Evolutionary conservation across 2,797 vertebrate species (phyloP).

Genomic region (Gobionotothen gibberifrons): DNA sequence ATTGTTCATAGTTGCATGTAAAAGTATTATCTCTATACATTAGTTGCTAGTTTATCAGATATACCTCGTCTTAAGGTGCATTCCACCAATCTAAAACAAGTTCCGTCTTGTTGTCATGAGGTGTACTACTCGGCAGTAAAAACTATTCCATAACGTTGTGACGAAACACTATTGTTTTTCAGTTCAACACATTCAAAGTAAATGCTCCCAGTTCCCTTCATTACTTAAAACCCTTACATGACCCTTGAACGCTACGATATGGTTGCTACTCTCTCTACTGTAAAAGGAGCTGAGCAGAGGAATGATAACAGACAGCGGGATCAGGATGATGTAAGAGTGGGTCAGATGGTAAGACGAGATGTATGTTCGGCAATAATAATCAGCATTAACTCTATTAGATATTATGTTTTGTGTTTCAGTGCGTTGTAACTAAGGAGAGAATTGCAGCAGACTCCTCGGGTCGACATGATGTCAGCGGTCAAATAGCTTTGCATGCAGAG

Average conservation of each 20-base stretch:
- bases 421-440: slow-evolving; percentile 25
- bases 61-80: no score
- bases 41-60: background rate
- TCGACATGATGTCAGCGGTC: slow-evolving; percentile 39
- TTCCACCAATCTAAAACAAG: no score
- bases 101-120: no score
- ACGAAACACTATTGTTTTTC: background rate
- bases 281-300: slow-evolving; percentile 28
- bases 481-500: slow-evolving; percentile 38
- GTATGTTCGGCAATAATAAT: slow-evolving; percentile 31
- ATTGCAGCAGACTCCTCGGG: slow-evolving; percentile 8
- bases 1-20: background rate
- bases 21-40: background rate
- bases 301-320: slow-evolving; percentile 22
- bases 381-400: slow-evolving; percentile 19
- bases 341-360: slow-evolving; percentile 30
- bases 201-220: background rate
- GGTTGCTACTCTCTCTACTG: slow-evolving; percentile 1
- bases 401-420: slow-evolving; percentile 13
- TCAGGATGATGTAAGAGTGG: slow-evolving; percentile 26
- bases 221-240: background rate
- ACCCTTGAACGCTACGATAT: background rate
- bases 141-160: background rate
- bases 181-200: background rate
- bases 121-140: background rate